Base-by-base conservation (phyloP, 2,113 vertebrate species). In the Macquaria australasica region DNA sequence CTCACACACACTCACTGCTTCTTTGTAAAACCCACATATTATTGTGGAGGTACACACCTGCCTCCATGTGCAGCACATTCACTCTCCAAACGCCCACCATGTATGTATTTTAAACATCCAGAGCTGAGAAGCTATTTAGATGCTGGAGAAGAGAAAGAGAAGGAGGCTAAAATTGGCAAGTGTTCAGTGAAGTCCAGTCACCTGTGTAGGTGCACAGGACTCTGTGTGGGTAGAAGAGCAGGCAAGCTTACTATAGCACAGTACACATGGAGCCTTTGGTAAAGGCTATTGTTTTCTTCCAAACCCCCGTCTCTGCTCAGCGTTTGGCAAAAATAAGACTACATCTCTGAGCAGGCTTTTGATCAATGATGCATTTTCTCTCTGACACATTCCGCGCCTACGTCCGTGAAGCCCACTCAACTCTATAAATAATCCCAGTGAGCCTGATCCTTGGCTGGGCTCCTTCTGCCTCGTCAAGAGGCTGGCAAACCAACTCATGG, bases 381-480 rank as follows among this genome's bases (percentile, higher is more conserved):
- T 87, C 87, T 94, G 95, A 95, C 89, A 93, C 93, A 92, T 94
- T 91, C 90, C 81, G 92, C 80, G 91, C 93, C 92, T 84, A 91
- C 87, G 82, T 87, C 91, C 87, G 69, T 77, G 84, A 88, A 94
- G 91, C 95, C 95, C 95, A 96, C 95, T 93, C 95, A 93, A 63
- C 80, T 91, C 94, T 95, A 95, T 93, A 94, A 95, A 95, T 96
- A 96, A 90, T 90, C 88, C 83, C 90, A 1, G 83, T 73, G 90
- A 93, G 92, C 84, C 87, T 82, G 93, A 92, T 90, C 87, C 83
- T 91, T 89, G 87, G 90, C 87, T 89, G 76, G 87, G 86, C 91
- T 92, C 90, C 78, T 91, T 94, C 93, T 88, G 94, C 92, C 93
- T 94, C 91, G 86, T 88, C 90, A 88, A 90, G 93, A 90, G 86